These are phyloP conservation scores for Menidia beryllina DNA, from an alignment of 2,113 vertebrate genomes.

Conservation along the genomic window DNA sequence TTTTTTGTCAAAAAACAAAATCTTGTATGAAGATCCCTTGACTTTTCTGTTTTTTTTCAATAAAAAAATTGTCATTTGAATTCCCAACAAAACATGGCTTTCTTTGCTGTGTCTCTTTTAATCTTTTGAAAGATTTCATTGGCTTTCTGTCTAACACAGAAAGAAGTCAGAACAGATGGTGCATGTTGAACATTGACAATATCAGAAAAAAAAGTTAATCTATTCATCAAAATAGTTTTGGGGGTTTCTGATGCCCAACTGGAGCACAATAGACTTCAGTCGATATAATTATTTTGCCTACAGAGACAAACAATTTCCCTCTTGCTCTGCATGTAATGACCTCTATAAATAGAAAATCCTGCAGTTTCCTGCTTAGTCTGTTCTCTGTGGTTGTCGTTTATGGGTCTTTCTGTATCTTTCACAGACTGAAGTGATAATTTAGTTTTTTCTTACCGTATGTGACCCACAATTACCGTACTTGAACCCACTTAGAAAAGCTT, in stretches of 20 bases:
- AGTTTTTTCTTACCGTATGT: background rate
- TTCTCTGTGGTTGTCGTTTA: background rate
- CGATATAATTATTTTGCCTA: background rate
- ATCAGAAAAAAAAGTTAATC: background rate
- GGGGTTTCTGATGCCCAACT: background rate
- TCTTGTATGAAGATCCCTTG: background rate
- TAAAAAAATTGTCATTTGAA: background rate
- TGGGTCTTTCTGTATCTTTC: background rate
- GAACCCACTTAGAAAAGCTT: background rate
- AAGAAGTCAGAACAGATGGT: background rate
- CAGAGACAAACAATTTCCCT: background rate
- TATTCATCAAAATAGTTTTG: constrained; percentile 2
- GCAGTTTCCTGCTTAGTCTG: background rate
- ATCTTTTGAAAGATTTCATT: background rate
- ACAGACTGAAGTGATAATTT: background rate
- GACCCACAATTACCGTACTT: background rate
- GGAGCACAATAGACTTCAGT: background rate
- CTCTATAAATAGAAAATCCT: constrained; percentile 4
- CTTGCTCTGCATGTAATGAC: background rate
- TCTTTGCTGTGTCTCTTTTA: background rate
- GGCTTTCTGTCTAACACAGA: background rate
- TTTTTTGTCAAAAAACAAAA: background rate
- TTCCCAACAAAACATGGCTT: too few relatives aligned
- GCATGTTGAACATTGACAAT: background rate
- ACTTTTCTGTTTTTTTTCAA: too few relatives aligned